Conservation (phyloP, 2,113 vertebrate genomes). For the Loxodonta africana region DNA sequence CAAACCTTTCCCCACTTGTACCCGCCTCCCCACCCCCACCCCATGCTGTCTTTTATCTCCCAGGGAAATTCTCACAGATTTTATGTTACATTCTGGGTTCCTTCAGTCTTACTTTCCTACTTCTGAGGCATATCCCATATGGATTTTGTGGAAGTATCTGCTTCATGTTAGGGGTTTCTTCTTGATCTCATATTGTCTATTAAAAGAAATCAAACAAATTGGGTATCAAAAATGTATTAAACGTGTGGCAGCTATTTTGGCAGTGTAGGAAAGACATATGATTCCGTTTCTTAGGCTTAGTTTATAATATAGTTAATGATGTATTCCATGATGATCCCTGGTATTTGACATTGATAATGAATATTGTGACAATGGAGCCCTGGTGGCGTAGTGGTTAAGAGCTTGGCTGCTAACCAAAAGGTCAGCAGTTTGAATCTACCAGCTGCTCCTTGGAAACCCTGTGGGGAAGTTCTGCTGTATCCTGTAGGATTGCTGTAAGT, state of each 20-base stretch:
- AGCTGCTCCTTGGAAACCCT: too few relatives aligned
- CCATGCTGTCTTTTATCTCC: background rate
- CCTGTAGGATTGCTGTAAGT: too few relatives aligned
- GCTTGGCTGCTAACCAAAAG: too few relatives aligned
- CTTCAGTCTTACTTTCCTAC: background rate
- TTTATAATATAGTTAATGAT: slow-evolving; percentile 12
- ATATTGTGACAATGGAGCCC: background rate
- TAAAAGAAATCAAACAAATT: background rate
- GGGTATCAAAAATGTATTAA: background rate
- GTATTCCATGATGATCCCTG: background rate
- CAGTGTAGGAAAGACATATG: background rate
- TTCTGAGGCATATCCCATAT: background rate
- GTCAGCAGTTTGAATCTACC: too few relatives aligned
- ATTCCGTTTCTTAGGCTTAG: background rate
- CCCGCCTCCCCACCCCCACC: background rate
- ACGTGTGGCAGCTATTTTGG: background rate
- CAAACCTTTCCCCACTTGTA: background rate
- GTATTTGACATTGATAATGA: background rate
- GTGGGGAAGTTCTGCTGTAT: too few relatives aligned
- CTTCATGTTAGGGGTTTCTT: background rate
- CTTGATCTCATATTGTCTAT: background rate
- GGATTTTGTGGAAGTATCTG: background rate
- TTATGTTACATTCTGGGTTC: background rate
- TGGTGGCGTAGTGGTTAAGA: too few relatives aligned
- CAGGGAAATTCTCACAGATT: background rate